phyloP scores from a whole-genome alignment of 2,113 vertebrate species.

The Muntiacus muntjak region DNA sequence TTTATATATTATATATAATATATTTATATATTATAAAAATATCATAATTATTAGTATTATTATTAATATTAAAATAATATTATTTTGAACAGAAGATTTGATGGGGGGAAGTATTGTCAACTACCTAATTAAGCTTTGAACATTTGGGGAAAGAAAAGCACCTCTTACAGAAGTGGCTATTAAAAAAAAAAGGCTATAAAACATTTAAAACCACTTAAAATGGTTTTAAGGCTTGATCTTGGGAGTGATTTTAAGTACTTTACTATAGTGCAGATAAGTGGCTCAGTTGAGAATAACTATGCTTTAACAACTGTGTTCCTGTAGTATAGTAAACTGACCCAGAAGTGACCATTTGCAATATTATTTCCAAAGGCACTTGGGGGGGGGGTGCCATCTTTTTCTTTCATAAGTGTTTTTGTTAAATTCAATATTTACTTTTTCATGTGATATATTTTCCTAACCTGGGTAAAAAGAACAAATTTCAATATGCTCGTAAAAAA shows the following conservation, averaged over 20 bases:
- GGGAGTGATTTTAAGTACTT: conserved; percentile 67
- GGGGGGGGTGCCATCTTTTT: conserved; percentile 38
- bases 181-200: conserved; percentile 47
- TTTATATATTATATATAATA: no score
- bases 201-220: conserved; percentile 57
- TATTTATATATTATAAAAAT: no score
- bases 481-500: conserved; percentile 66
- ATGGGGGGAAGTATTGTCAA: conserved; percentile 36
- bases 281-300: conserved; percentile 66
- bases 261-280: conserved; percentile 69
- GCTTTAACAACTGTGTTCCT: conserved; percentile 73
- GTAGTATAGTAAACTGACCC: conserved; percentile 68
- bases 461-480: conserved; percentile 75
- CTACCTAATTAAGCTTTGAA: conserved; percentile 69
- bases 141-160: conserved; percentile 39
- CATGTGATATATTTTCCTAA: conserved; percentile 73
- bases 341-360: conserved; percentile 70
- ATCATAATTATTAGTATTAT: no score
- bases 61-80: background rate
- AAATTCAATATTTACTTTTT: conserved; percentile 71
- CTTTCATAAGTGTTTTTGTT: conserved; percentile 75
- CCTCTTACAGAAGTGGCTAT: conserved; percentile 42
- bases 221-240: conserved; percentile 69
- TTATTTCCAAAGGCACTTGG: conserved; percentile 50
- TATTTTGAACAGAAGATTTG: conserved; percentile 59